Base-by-base conservation (phyloP, 2,113 vertebrate genomes). In the Speoplatyrhinus poulsoni region DNA sequence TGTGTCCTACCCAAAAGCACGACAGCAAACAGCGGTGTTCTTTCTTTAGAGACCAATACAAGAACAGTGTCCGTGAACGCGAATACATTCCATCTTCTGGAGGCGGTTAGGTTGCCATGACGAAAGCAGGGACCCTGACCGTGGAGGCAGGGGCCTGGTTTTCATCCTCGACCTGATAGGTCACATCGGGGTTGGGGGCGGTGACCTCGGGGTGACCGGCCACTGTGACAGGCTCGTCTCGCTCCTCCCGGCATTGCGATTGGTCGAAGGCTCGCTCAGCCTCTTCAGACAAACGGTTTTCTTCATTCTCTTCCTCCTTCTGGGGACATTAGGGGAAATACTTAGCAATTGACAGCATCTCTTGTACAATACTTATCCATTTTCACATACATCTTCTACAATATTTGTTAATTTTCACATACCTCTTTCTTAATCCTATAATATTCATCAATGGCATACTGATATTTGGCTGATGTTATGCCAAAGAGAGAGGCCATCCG, bases 371-470 rank as follows among this genome's bases (percentile, higher is more conserved):
- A 10, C 0, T 2, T 0, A 60, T 49, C 1, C 5, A 50, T 11
- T 10, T 10, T 8, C 32, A 80, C 93, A 50, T 68, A 98, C 96
- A 95, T 98, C 96, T 77, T 94, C 33, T 11, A n/a, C 15, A 32
- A 66, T 6, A 10, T 1, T 2, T 0, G 63, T 49, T 1, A 1
- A 50, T 11, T 10, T 10, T 8, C 32, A 80, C 93, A 50, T 68
- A 98, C 96, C 95, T 98, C 96, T 77, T 94, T 96, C 91, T 97
- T 98, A 90, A 95, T 95, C 85, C 96, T 93, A 93, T 97, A 95
- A 86, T 98, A 98, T 76, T 99, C 96, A 73, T 99, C 96, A 33
- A 99, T 98, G 72, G 97, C 97, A 68, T 99, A 99, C 0, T 99
- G 97, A 85, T 99, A 98, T 85, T 98, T 99, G 65, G 97, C 95